Evolutionary conservation across 2,797 vertebrate species (phyloP), one percentile per base, ranked within the genome.

Genomic region (Octomys mimax): DNA sequence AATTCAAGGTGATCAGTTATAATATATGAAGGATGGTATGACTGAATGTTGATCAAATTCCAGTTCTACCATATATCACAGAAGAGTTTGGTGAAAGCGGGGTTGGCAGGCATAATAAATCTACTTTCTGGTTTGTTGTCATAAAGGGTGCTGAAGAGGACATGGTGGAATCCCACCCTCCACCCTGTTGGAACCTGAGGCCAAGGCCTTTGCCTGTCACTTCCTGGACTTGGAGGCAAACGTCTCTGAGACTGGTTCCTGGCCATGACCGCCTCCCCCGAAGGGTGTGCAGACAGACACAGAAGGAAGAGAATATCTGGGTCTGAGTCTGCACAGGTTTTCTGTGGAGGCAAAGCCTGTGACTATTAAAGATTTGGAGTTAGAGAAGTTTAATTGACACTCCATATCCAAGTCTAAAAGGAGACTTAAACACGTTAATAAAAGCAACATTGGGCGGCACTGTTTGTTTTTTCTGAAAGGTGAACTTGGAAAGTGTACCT

Each of bases 1-100:
- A 89, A 91, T 62, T 91, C 84, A 89, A 87, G 26, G 16, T 24
- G 28, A 13, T 49, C 33, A 46, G 54, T 54, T 62, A 49, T 83
- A 80, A 90, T n/a, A 33, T 64, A 77, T 33, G 39, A 85, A 71
- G 28, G 81, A 85, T 73, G 33, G 52, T 16, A 75, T 70, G 79
- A 75, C 73, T 31, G 61, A 92, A 90, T n/a, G 59, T 11, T 59
- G 52, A 71, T 89, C 87, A 91, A 59, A 86, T 82, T 78, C 83
- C 79, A 21, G 68, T 59, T 91, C 24, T 89, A n/a, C 54, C 81
- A 49, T 59, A 13, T 61, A 61, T 75, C 54, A 57, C 54, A 39
- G 46, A 88, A 77, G 54, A 71, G 39, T 61, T 66, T 8, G 26
- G n/a, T 39, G 70, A 70, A 52, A 71, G 52, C 26, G 14, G 9